Evolutionary conservation across 2,797 vertebrate genomes (phyloP), one percentile per base, ranked within the genome.

Genomic region (Molossus alvarezi): DNA sequence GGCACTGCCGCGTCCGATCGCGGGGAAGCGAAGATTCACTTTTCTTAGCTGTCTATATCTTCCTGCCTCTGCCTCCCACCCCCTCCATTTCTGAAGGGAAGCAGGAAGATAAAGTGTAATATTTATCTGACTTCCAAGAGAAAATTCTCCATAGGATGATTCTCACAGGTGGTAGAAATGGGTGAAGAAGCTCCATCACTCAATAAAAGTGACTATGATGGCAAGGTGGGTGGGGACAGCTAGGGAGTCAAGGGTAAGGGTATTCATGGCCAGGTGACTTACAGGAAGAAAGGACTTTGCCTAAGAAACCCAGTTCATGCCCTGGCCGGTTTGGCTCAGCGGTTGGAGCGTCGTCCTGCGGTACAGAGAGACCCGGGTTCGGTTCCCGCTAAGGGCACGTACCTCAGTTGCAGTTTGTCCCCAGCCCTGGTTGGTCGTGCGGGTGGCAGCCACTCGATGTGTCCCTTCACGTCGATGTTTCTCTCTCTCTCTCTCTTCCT

Each of bases 1-100:
- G 72, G 82, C 97, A 96, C 96, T 60, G 21, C 86, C 79, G 95
- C 97, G 95, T 97, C 97, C 57, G 92, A 95, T 83, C 97, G 97
- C 95, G 27, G 97, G 97, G 75, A 97, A 94, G 48, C 33, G 33
- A 33, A 33, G 33, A 33, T 33, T 33, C 33, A 33, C 37, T 82
- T n/a, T 73, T 5, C 23, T 82, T 69, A 58, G 23, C 58, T 64
- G 9, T 29, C 33, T 82, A 0, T 65, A 8, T 53, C 27, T 92
- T n/a, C 7, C 37, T n/a, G 17, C 25, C 48, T 94, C 29, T 71
- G n/a, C 14, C 17, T 11, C 29, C 4, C 20, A 27, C 17, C 6
- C 29, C 33, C 65, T 77, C 18, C n/a, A 25, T 29, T 86, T 94
- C 65, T 5, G 10, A 81, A 88, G 41, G 60, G 64, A 90, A 88